These are phyloP conservation scores for Pseudonaja textilis DNA, from an alignment of 2,113 vertebrate genomes.

Conservation along the genomic window DNA sequence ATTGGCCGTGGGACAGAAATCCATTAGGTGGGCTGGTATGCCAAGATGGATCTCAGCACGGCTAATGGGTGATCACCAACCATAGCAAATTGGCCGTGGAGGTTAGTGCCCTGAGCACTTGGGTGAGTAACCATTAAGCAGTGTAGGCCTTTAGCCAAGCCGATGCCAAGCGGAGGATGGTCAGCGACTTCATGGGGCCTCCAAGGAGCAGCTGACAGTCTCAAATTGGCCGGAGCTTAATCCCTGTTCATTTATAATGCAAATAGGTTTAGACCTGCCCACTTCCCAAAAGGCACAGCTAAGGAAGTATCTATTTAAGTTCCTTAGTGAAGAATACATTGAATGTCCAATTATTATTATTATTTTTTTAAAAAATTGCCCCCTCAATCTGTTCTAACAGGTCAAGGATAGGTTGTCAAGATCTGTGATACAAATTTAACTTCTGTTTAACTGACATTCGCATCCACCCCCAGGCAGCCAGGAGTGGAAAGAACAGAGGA, in stretches of 20 bases:
- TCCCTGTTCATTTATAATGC: neutral
- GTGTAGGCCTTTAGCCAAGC: no score
- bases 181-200: neutral
- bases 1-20: neutral
- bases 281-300: neutral
- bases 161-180: neutral
- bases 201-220: neutral
- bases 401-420: neutral
- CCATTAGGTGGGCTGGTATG: slow-evolving; percentile 16
- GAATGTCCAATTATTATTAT: neutral
- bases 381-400: neutral
- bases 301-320: neutral
- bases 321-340: no score
- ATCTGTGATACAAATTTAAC: neutral
- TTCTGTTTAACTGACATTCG: neutral
- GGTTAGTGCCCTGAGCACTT: neutral
- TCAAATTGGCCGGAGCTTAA: neutral
- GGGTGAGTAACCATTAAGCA: neutral
- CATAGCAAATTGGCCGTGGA: neutral
- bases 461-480: neutral
- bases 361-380: neutral
- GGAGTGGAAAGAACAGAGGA: neutral
- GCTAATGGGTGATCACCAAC: neutral
- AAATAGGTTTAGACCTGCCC: neutral
- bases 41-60: neutral